Evolutionary conservation across 2,797 vertebrate genomes (phyloP).

Genomic region (Rhinoraja longicauda): DNA sequence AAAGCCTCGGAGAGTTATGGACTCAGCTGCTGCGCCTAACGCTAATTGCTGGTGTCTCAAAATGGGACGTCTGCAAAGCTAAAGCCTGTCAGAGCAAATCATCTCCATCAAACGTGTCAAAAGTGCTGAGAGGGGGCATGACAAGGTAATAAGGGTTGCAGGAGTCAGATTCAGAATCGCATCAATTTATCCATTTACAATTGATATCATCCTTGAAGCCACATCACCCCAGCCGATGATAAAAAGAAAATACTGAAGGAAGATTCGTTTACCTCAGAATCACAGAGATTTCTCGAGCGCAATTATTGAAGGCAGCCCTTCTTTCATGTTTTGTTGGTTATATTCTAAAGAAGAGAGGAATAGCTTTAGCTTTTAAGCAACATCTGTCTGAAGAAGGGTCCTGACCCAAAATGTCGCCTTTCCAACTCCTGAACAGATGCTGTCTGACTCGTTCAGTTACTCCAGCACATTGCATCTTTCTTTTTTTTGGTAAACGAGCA

Average conservation of each 20-base stretch:
- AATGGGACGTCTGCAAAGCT: not conserved
- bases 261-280: not conserved
- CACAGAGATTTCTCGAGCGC: not conserved
- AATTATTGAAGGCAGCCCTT: not conserved
- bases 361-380: not conserved
- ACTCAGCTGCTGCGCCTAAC: not conserved
- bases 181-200: slow-evolving; percentile 25
- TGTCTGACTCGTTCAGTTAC: too few relatives aligned
- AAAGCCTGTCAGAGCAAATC: slow-evolving; percentile 12
- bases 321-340: not conserved
- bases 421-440: too few relatives aligned
- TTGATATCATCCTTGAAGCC: slow-evolving; percentile 15
- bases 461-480: too few relatives aligned
- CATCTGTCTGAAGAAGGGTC: too few relatives aligned
- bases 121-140: slow-evolving; percentile 5
- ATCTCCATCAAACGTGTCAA: not conserved
- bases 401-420: too few relatives aligned
- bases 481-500: too few relatives aligned
- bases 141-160: not conserved
- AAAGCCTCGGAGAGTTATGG: slow-evolving; percentile 11
- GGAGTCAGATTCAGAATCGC: slow-evolving; percentile 16
- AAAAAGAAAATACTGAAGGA: not conserved
- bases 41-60: not conserved
- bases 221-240: not conserved
- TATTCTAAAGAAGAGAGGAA: not conserved